Evolutionary conservation across 2,888 invertebrate genomes (phyloP).

Genomic region (Lasioglossum lativentre): DNA sequence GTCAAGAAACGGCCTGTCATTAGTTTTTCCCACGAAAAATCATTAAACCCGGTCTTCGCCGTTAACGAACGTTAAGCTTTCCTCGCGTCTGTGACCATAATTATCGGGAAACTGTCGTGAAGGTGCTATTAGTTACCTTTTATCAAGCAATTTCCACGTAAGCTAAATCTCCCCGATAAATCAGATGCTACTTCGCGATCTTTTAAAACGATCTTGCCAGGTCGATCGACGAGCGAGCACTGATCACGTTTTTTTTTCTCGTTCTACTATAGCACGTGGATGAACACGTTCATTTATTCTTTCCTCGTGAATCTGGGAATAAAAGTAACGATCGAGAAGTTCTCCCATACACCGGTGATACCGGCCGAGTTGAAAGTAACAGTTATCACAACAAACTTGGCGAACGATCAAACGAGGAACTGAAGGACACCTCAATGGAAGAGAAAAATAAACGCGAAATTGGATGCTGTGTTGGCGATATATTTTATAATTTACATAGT

Average conservation of each 20-base stretch:
- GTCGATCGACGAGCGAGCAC: background rate
- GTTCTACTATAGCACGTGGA: background rate
- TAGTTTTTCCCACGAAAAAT: constrained; percentile 43
- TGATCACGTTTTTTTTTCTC: constrained; percentile 10
- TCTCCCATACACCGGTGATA: background rate
- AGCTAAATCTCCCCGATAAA: constrained; percentile 55
- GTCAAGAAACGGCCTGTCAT: constrained; percentile 12
- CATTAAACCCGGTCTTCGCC: constrained; percentile 31
- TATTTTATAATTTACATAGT: constrained; percentile 25
- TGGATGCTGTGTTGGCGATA: too few relatives aligned
- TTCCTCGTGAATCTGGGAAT: background rate
- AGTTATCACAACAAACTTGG: background rate
- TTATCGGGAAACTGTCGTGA: constrained; percentile 64
- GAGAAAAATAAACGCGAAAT: background rate
- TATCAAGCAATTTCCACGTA: constrained; percentile 68
- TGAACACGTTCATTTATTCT: background rate
- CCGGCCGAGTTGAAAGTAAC: background rate
- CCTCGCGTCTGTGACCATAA: constrained; percentile 52
- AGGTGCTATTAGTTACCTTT: constrained; percentile 68
- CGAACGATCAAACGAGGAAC: too few relatives aligned
- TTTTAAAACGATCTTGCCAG: constrained; percentile 40
- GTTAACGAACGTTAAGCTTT: constrained; percentile 68
- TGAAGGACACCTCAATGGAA: background rate
- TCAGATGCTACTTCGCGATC: constrained; percentile 49
- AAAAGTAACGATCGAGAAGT: background rate